Conservation (phyloP, 2,888 invertebrate genomes). For the Parelbella ahira region DNA sequence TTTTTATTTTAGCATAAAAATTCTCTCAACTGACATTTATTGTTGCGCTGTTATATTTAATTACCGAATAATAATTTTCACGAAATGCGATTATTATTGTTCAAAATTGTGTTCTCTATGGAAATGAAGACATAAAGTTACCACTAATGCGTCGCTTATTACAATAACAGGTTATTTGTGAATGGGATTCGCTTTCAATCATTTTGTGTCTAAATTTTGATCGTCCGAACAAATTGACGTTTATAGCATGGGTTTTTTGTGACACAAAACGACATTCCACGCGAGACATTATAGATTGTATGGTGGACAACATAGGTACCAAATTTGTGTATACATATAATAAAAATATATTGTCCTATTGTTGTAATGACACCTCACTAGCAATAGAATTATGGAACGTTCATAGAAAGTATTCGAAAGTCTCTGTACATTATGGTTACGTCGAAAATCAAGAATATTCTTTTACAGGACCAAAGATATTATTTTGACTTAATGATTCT, state of each 20-base stretch:
- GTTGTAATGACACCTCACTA: too few species aligned
- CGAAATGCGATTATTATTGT: constrained; percentile 18
- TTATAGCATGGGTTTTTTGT: constrained; percentile 19
- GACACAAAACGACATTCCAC: constrained; percentile 15
- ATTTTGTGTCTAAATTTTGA: constrained; percentile 24
- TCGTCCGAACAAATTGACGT: constrained; percentile 22
- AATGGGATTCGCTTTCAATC: constrained; percentile 22
- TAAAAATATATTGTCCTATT: background rate
- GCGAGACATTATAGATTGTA: constrained; percentile 6
- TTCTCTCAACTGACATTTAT: constrained; percentile 26
- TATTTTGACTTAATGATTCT: too few species aligned
- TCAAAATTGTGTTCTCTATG: constrained; percentile 26
- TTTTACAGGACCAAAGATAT: too few species aligned
- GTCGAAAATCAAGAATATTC: too few species aligned
- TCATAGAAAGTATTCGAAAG: too few species aligned
- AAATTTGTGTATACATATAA: constrained; percentile 3
- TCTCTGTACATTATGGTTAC: too few species aligned
- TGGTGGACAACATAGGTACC: background rate
- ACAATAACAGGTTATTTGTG: constrained; percentile 26
- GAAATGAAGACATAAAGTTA: constrained; percentile 27
- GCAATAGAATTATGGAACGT: too few species aligned
- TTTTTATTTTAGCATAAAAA: constrained; percentile 23
- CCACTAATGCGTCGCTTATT: constrained; percentile 14
- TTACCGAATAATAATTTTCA: constrained; percentile 25
- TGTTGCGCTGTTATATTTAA: constrained; percentile 27